These are phyloP conservation scores for Argynnis bischoffii DNA, from an alignment of 2,888 invertebrate species.

Conservation along the genomic window DNA sequence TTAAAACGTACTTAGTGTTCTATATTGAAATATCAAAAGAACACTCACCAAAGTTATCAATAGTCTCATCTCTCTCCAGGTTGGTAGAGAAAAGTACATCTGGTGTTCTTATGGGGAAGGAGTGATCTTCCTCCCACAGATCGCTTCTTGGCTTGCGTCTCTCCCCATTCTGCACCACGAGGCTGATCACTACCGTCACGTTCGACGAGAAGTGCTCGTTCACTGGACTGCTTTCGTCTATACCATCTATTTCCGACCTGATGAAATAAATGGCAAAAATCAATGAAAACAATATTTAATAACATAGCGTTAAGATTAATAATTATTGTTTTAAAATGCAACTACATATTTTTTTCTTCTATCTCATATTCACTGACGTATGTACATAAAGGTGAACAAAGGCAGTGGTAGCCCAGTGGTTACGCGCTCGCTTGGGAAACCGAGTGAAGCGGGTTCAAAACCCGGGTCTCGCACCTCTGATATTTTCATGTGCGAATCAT, in stretches of 20 bases:
- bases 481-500: too few relatives aligned
- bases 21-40: not conserved
- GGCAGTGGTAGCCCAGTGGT: too few relatives aligned
- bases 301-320: too few relatives aligned
- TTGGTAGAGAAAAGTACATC: slow-evolving; percentile 88
- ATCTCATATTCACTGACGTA: too few relatives aligned
- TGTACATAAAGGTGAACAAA: too few relatives aligned
- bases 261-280: not conserved
- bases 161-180: slow-evolving; percentile 88
- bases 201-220: slow-evolving; percentile 87
- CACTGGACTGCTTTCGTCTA: slow-evolving; percentile 84
- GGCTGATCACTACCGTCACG: slow-evolving; percentile 86
- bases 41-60: slow-evolving; percentile 89
- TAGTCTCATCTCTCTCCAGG: slow-evolving; percentile 90
- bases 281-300: too few relatives aligned
- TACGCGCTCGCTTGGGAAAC: too few relatives aligned
- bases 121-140: slow-evolving; percentile 89
- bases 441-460: too few relatives aligned
- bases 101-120: slow-evolving; percentile 68
- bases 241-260: slow-evolving; percentile 90
- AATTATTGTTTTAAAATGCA: too few relatives aligned
- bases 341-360: too few relatives aligned
- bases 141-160: slow-evolving; percentile 85
- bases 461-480: too few relatives aligned
- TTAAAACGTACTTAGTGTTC: too few relatives aligned